phyloP scores from a whole-genome alignment of 2,113 vertebrate genomes.

The Microtus montanus region DNA sequence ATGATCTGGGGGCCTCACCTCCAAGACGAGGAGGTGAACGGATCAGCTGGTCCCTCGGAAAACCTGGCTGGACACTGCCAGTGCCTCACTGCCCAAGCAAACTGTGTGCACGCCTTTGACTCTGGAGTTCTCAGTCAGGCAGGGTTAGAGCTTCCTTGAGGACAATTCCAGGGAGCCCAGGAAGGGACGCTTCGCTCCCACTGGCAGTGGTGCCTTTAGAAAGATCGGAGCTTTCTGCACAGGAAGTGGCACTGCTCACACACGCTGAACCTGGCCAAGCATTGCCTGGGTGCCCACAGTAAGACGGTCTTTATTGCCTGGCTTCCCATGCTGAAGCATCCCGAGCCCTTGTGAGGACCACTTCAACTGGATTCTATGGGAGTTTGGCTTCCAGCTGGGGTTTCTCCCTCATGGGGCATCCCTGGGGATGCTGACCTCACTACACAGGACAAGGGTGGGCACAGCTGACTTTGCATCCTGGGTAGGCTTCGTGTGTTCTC shows the following conservation, averaged over 20 bases:
- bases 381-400: not conserved
- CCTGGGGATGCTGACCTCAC: slow-evolving; percentile 24
- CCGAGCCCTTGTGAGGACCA: not conserved
- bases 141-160: not conserved
- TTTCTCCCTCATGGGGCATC: not conserved
- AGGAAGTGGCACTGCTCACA: not conserved
- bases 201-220: not conserved
- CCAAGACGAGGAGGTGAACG: accelerated
- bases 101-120: accelerated
- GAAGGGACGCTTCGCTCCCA: not conserved
- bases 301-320: not conserved
- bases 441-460: not conserved
- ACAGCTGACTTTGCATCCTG: slow-evolving; percentile 31
- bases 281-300: not conserved
- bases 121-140: not conserved
- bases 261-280: not conserved
- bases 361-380: not conserved
- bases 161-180: not conserved
- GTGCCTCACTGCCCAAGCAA: not conserved
- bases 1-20: not conserved
- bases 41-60: not conserved
- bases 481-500: accelerated
- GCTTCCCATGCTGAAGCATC: not conserved
- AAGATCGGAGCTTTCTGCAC: not conserved
- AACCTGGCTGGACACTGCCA: not conserved